Evolutionary conservation across 2,113 vertebrate genomes (phyloP).

Genomic region (Etheostoma spectabile): DNA sequence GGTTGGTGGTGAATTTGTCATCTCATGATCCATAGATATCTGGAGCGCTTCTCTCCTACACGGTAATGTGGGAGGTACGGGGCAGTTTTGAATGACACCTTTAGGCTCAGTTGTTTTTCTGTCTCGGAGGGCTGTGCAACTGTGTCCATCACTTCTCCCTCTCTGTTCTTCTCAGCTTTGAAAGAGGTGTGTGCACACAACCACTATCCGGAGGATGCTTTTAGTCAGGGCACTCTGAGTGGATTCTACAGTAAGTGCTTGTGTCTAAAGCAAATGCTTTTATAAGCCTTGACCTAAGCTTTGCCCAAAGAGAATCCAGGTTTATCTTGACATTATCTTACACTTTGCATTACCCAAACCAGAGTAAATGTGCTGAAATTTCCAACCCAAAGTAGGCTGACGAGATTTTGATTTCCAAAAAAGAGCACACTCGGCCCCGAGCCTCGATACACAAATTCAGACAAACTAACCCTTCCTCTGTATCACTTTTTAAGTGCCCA

Average conservation of each 20-base stretch:
- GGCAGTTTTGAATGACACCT: conserved; percentile 60
- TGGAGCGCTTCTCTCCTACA: conserved; percentile 52
- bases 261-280: neutral
- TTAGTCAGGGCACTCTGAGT: conserved; percentile 7
- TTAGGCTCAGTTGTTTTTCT: conserved; percentile 41
- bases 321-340: neutral
- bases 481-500: too few relatives aligned
- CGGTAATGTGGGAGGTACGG: conserved; percentile 48
- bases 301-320: neutral
- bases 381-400: neutral
- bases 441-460: too few relatives aligned
- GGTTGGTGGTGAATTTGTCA: conserved; percentile 59
- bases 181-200: neutral
- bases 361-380: neutral
- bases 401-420: too few relatives aligned
- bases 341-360: neutral
- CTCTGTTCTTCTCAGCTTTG: conserved; percentile 16
- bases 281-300: neutral
- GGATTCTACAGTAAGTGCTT: neutral
- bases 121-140: neutral
- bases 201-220: neutral
- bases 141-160: conserved; percentile 38
- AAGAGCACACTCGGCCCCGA: too few relatives aligned
- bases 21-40: conserved; percentile 60
- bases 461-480: too few relatives aligned